Conservation (phyloP, 2,888 invertebrate genomes). For the Hypomecis punctinalis region DNA sequence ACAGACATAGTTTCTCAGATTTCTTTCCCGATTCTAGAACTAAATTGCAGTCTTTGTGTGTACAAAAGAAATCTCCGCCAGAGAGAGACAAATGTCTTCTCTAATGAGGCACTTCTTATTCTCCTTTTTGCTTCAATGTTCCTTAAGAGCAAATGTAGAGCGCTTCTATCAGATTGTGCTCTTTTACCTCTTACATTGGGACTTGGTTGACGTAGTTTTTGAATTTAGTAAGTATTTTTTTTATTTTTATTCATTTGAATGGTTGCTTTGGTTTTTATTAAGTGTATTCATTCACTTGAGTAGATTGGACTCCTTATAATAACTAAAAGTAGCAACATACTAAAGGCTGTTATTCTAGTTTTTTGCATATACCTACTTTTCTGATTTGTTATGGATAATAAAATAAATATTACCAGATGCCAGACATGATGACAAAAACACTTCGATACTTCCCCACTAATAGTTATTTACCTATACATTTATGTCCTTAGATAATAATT, state of each 20-base stretch:
- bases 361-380: too few relatives aligned
- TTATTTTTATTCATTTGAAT: neutral
- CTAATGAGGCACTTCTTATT: conserved; percentile 44
- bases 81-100: conserved; percentile 39
- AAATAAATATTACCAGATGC: too few relatives aligned
- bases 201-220: neutral
- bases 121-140: conserved; percentile 31
- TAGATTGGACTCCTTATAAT: too few relatives aligned
- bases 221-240: conserved; percentile 1
- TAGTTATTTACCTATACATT: too few relatives aligned
- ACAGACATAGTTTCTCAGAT: neutral
- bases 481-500: too few relatives aligned
- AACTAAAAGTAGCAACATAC: too few relatives aligned
- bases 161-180: conserved; percentile 30
- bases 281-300: neutral
- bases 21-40: conserved; percentile 24
- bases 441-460: too few relatives aligned
- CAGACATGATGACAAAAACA: too few relatives aligned
- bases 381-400: too few relatives aligned
- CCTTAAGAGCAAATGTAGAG: conserved; percentile 28
- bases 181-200: conserved; percentile 25
- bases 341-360: too few relatives aligned
- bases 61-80: conserved; percentile 43
- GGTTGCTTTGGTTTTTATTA: neutral
- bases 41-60: conserved; percentile 49